phyloP scores from a whole-genome alignment of 1,140 invertebrate genomes.

The Venturia canescens region DNA sequence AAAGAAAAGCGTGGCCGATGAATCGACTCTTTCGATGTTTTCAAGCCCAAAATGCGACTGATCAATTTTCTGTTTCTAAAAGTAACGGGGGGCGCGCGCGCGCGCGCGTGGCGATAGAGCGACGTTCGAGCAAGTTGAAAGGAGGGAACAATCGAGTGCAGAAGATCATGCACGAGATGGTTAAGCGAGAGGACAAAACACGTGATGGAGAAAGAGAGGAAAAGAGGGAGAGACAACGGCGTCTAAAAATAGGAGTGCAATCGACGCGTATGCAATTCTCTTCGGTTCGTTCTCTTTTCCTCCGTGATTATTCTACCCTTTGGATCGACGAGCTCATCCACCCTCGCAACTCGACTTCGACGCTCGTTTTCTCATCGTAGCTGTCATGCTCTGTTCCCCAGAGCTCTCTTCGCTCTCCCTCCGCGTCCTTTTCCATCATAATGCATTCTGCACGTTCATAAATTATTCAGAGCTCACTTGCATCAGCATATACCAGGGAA shows the following conservation, averaged over 20 bases:
- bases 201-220: too few species aligned
- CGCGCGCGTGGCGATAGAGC: too few species aligned
- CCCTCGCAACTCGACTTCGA: constrained; percentile 23
- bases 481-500: constrained; percentile 25
- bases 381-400: not conserved
- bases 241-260: constrained; percentile 54
- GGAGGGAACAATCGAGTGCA: not conserved
- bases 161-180: not conserved
- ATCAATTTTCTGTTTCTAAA: too few species aligned
- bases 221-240: constrained; percentile 43
- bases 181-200: constrained; percentile 37
- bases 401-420: not conserved
- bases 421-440: constrained; percentile 14
- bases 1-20: too few species aligned
- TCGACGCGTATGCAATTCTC: constrained; percentile 44
- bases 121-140: too few species aligned
- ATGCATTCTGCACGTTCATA: not conserved
- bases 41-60: too few species aligned
- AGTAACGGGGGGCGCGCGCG: too few species aligned
- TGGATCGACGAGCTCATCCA: not conserved
- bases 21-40: too few species aligned
- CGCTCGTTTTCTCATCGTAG: constrained; percentile 23
- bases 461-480: constrained; percentile 21
- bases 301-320: not conserved
- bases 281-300: not conserved